Conservation (phyloP, 1,140 invertebrate genomes). For the Drosophila subpulchrella region DNA sequence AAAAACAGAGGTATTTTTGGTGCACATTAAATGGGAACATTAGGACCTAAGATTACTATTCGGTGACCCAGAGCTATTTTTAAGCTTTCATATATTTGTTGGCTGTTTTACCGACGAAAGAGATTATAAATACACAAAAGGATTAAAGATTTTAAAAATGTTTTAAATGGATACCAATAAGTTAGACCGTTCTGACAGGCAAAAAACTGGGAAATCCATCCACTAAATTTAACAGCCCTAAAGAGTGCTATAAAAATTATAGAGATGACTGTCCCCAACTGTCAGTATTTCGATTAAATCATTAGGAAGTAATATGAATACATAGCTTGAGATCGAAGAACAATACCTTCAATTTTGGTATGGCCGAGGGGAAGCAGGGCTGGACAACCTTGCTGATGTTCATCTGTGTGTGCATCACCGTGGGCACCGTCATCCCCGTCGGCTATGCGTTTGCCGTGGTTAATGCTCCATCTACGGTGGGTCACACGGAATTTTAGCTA, state of each 20-base stretch:
- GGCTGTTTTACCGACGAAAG: too few species aligned
- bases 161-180: too few species aligned
- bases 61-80: too few species aligned
- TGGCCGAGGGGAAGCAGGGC: slow-evolving; percentile 12
- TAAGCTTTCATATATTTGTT: too few species aligned
- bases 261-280: background rate
- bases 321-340: background rate
- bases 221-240: background rate
- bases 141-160: too few species aligned
- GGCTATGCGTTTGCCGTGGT: slow-evolving; percentile 95
- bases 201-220: too few species aligned
- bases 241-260: background rate
- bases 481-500: background rate
- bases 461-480: slow-evolving; percentile 91
- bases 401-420: slow-evolving; percentile 32
- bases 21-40: too few species aligned
- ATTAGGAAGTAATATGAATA: background rate
- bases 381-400: slow-evolving; percentile 27
- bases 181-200: too few species aligned
- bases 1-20: too few species aligned
- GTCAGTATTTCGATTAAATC: background rate
- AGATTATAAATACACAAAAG: too few species aligned
- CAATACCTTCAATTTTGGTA: background rate
- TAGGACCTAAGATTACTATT: too few species aligned
- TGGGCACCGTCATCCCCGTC: slow-evolving; percentile 90